phyloP scores from a whole-genome alignment of 2,113 vertebrate species.

The Pseudopodoces humilis region DNA sequence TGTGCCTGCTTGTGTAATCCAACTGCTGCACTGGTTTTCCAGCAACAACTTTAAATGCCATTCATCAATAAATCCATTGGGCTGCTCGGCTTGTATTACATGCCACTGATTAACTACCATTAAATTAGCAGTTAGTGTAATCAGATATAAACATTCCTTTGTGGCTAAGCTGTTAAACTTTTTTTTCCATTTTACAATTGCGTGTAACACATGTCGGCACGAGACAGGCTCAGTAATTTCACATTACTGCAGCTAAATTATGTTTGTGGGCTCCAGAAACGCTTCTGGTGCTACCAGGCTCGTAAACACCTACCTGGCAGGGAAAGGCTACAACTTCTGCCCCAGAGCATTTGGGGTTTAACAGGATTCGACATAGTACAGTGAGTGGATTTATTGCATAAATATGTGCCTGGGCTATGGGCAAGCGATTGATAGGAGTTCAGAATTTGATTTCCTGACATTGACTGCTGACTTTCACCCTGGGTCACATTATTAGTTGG shows the following conservation, averaged over 20 bases:
- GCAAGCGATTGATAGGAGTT: background rate
- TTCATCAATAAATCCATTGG: conserved; percentile 64
- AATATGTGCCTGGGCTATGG: background rate
- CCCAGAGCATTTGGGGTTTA: conserved; percentile 20
- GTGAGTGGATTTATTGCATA: conserved; percentile 14
- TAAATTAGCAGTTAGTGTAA: conserved; percentile 73
- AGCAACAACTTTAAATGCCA: conserved; percentile 45
- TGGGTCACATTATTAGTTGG: background rate
- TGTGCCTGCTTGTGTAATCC: background rate
- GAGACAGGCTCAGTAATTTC: conserved; percentile 62
- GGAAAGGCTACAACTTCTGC: conserved; percentile 48
- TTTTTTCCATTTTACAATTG: conserved; percentile 62
- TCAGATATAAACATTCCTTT: conserved; percentile 74
- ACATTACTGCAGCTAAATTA: conserved; percentile 68
- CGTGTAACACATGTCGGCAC: conserved; percentile 56
- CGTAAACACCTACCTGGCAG: conserved; percentile 71
- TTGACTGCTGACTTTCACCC: background rate
- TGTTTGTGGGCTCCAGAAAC: conserved; percentile 72
- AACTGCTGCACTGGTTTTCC: background rate
- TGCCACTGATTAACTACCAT: conserved; percentile 70
- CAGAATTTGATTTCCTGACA: background rate
- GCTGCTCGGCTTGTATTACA: conserved; percentile 48
- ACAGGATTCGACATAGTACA: background rate
- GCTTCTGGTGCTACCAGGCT: conserved; percentile 68
- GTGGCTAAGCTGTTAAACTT: conserved; percentile 72